Conservation (phyloP, 2,888 invertebrate species). For the Atrina japonica region DNA sequence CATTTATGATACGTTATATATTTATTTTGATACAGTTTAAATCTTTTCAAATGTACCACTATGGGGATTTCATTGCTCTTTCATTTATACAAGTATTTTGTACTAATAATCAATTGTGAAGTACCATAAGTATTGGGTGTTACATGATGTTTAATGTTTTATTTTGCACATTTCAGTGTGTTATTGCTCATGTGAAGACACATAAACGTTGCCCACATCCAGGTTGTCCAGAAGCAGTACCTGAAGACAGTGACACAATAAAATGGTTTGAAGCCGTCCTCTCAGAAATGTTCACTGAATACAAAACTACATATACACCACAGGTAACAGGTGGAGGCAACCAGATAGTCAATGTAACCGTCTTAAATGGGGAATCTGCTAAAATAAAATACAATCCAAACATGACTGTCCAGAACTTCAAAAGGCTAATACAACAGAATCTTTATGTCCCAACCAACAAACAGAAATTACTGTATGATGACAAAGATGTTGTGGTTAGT, state of each 20-base stretch:
- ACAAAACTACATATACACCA: slow-evolving; percentile 44
- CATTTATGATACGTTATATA: too few relatives aligned
- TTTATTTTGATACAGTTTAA: neutral
- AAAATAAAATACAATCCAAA: slow-evolving; percentile 43
- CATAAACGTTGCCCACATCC: slow-evolving; percentile 51
- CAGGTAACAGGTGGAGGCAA: slow-evolving; percentile 20
- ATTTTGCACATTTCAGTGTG: slow-evolving; percentile 46
- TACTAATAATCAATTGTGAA: too few relatives aligned
- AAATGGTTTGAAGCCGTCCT: slow-evolving; percentile 50
- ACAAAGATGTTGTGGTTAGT: slow-evolving; percentile 55
- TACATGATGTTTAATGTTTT: too few relatives aligned
- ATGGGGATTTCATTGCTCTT: too few relatives aligned
- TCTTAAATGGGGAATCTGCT: slow-evolving; percentile 57
- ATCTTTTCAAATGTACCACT: neutral
- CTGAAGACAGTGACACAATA: slow-evolving; percentile 27
- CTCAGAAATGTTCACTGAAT: slow-evolving; percentile 56
- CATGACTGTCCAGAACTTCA: slow-evolving; percentile 51
- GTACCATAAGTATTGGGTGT: too few relatives aligned
- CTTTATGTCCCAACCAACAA: slow-evolving; percentile 51
- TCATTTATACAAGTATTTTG: too few relatives aligned
- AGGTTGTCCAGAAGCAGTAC: slow-evolving; percentile 39
- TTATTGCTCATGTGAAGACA: slow-evolving; percentile 42
- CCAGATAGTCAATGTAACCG: slow-evolving; percentile 48
- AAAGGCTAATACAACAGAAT: slow-evolving; percentile 41
- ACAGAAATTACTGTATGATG: slow-evolving; percentile 59